phyloP scores from a whole-genome alignment of 2,888 invertebrate genomes.

The Campoplex capitator region DNA sequence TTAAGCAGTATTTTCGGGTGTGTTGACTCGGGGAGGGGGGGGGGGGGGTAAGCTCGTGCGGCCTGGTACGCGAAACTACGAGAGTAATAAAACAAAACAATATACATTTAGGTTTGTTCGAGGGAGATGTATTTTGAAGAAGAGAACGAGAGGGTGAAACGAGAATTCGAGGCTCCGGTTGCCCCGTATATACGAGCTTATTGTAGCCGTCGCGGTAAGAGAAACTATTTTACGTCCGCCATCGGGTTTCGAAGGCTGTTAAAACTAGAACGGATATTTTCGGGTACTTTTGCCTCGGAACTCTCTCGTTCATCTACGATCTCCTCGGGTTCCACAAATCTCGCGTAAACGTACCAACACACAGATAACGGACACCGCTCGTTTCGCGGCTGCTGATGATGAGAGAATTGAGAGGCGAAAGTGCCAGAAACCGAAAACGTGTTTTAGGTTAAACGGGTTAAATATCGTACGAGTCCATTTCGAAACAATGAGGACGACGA shows the following conservation, averaged over 20 bases:
- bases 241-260: constrained; percentile 73
- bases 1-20: constrained; percentile 11
- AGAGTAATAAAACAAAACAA: constrained; percentile 81
- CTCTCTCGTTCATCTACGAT: constrained; percentile 39
- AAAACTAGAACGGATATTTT: constrained; percentile 81
- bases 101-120: constrained; percentile 74
- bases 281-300: constrained; percentile 70
- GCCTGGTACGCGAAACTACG: constrained; percentile 76
- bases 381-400: constrained; percentile 12
- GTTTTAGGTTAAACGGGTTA: constrained; percentile 55
- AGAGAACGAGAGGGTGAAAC: constrained; percentile 28
- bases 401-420: constrained; percentile 37
- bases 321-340: constrained; percentile 38
- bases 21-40: constrained; percentile 16
- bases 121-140: constrained; percentile 25
- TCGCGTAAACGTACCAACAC: constrained; percentile 4
- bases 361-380: not conserved
- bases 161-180: constrained; percentile 11
- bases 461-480: constrained; percentile 32
- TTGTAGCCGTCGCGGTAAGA: not conserved
- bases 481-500: constrained; percentile 31
- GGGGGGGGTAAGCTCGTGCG: constrained; percentile 59
- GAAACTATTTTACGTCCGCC: constrained; percentile 67
- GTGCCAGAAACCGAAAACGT: constrained; percentile 54
- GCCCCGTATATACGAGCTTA: not conserved